Percentiles rank a stretch among this genome's conserved stretches.
These are phyloP conservation scores for Miniopterus natalensis DNA, from an alignment of 2,113 vertebrate genomes.

Conservation along the genomic window DNA sequence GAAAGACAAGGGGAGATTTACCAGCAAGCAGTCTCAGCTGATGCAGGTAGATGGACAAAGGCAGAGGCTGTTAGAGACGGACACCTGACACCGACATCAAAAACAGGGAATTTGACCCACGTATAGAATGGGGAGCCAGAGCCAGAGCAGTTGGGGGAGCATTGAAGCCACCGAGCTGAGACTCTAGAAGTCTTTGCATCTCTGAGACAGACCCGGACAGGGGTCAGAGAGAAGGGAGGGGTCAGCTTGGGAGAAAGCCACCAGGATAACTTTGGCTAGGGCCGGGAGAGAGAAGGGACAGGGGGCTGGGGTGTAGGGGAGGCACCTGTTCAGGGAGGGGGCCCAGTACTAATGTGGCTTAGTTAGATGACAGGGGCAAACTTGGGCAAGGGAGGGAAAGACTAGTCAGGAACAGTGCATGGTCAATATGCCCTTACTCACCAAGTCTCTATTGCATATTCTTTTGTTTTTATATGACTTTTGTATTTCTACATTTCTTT, in stretches of 20 bases:
- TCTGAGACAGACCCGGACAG: background rate
- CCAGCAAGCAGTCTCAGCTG: background rate
- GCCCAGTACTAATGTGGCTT: too few species aligned
- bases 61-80: background rate
- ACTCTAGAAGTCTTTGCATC: background rate
- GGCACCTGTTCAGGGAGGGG: background rate
- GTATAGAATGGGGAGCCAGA: background rate
- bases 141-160: background rate
- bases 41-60: background rate
- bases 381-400: accelerated
- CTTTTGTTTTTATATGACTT: background rate
- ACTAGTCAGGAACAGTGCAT: accelerated
- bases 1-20: background rate
- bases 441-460: too few species aligned
- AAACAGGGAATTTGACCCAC: background rate
- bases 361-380: background rate
- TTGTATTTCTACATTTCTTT: background rate
- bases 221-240: background rate
- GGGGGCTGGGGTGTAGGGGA: too few species aligned
- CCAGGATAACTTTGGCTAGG: background rate
- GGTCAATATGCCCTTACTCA: too few species aligned
- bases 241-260: background rate
- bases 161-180: background rate
- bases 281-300: background rate
- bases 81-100: background rate